Conservation (phyloP, 2,113 vertebrate genomes). For the Theristicus caerulescens region DNA sequence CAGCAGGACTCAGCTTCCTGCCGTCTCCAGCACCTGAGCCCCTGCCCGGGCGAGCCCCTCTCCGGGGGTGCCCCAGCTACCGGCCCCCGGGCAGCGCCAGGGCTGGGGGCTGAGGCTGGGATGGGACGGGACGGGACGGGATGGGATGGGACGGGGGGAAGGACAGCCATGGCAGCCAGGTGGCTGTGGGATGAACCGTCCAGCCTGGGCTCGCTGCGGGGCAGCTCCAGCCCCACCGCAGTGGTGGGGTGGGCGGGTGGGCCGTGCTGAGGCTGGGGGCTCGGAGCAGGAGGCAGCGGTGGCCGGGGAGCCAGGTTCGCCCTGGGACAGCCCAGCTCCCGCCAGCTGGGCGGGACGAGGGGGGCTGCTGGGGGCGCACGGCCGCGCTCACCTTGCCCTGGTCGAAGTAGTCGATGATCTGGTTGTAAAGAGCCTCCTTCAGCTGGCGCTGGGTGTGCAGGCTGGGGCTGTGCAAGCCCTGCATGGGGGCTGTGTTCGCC, state of each 20-base stretch:
- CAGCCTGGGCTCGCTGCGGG: background rate
- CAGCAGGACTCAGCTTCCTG: background rate
- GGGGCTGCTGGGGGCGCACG: rapidly evolving
- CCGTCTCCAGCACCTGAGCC: background rate
- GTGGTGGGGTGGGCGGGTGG: background rate
- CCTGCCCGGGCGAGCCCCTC: background rate
- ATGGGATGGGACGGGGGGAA: too few species aligned
- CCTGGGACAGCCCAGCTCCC: background rate
- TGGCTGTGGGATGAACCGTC: background rate
- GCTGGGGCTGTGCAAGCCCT: background rate
- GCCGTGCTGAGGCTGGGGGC: background rate
- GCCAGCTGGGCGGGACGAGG: rapidly evolving
- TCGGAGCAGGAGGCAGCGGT: rapidly evolving
- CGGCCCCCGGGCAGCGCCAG: rapidly evolving
- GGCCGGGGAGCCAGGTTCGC: background rate
- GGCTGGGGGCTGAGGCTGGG: background rate
- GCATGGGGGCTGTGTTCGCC: background rate
- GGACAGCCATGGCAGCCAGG: background rate
- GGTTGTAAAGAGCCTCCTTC: conserved; percentile 65
- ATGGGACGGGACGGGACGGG: rapidly evolving
- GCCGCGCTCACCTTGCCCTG: conserved; percentile 49
- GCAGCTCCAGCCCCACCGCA: background rate
- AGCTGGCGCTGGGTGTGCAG: conserved; percentile 63
- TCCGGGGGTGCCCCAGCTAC: too few species aligned
- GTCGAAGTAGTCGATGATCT: conserved; percentile 61